Percentiles rank a stretch among this genome's conserved stretches.
phyloP scores from a whole-genome alignment of 2,797 vertebrate genomes.

The Microcaecilia unicolor region DNA sequence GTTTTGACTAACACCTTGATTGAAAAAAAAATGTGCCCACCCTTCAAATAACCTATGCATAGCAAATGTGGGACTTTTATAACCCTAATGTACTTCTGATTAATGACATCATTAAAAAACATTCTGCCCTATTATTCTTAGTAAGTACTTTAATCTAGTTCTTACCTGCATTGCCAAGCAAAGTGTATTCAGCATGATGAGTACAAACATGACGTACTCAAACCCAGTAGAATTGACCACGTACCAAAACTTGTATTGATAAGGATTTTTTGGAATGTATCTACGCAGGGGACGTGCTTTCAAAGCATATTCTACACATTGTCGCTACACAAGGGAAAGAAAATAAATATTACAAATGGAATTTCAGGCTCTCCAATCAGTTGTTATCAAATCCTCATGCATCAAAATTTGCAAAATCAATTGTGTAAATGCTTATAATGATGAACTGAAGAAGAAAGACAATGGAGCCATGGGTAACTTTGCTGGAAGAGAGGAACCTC shows the following conservation, averaged over 20 bases:
- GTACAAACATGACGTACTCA: constrained; percentile 99
- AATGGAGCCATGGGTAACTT: no score
- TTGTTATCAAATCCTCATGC: neutral
- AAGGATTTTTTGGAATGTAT: constrained; percentile 97
- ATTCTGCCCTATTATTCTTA: no score
- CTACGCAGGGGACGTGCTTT: constrained; percentile 89
- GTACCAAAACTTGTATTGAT: constrained; percentile 99
- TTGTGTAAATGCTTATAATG: neutral
- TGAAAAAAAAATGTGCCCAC: no score
- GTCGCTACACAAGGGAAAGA: constrained; percentile 72
- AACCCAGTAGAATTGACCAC: constrained; percentile 98
- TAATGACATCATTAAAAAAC: neutral
- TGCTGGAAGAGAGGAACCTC: no score
- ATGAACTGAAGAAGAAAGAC: no score
- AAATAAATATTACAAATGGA: no score
- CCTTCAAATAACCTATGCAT: no score
- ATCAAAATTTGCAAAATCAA: neutral
- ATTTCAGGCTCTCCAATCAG: neutral
- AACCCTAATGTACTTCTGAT: no score
- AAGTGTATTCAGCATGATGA: constrained; percentile 98
- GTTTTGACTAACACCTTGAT: no score
- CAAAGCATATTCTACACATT: constrained; percentile 95
- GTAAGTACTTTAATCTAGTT: no score
- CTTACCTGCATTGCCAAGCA: constrained; percentile 97
- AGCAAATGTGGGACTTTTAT: no score